A percentile compares a stretch with the other conserved stretches of the same genome.
These are phyloP conservation scores for Eulemur rufifrons DNA, from an alignment of 2,113 vertebrate species.

Conservation along the genomic window DNA sequence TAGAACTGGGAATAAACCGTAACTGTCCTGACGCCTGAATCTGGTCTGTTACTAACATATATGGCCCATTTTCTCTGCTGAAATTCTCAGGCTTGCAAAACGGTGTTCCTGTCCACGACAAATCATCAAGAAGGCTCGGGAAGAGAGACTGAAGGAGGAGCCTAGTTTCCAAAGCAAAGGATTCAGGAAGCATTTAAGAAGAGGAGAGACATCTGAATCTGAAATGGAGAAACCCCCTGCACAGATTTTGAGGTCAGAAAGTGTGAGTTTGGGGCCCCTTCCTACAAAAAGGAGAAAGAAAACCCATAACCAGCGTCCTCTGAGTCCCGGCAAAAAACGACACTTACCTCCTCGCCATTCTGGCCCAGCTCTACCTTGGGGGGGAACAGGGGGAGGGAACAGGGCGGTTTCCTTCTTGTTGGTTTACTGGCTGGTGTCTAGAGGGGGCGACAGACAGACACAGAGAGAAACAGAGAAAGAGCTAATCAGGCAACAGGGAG, in stretches of 20 bases:
- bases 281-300: neutral
- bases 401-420: slow-evolving; percentile 87
- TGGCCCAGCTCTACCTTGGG: slow-evolving; percentile 83
- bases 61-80: neutral
- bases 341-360: slow-evolving; percentile 87
- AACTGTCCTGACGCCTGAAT: neutral
- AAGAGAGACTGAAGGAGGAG: neutral
- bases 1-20: neutral
- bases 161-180: neutral
- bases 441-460: slow-evolving; percentile 76
- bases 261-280: neutral
- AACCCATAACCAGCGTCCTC: neutral
- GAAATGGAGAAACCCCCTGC: neutral
- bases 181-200: neutral
- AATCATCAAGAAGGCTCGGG: neutral
- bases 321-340: neutral
- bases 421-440: slow-evolving; percentile 84
- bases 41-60: too few species aligned
- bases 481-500: slow-evolving; percentile 64
- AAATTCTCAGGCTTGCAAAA: neutral
- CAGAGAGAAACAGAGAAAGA: slow-evolving; percentile 59
- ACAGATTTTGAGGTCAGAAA: neutral
- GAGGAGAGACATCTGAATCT: neutral
- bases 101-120: neutral
- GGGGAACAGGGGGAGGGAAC: slow-evolving; percentile 84